A percentile compares a stretch with the other conserved stretches of the same genome.
These are phyloP conservation scores for Semaprochilodus insignis DNA, from an alignment of 2,797 vertebrate genomes.

Conservation along the genomic window DNA sequence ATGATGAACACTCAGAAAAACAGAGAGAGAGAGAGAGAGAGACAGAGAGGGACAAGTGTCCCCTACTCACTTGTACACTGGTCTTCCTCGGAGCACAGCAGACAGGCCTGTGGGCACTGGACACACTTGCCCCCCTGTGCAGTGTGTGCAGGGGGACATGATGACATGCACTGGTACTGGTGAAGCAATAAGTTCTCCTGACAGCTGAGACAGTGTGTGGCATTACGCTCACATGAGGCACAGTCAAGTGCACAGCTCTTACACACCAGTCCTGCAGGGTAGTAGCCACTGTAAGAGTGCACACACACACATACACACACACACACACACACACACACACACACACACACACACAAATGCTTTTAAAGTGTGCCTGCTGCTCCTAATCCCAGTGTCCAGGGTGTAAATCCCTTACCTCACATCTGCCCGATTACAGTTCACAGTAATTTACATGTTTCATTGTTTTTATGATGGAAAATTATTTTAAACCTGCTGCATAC, in stretches of 20 bases:
- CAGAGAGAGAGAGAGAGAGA: slow-evolving; percentile 26
- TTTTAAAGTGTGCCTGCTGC: not conserved
- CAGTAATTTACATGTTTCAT: no score
- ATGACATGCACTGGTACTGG: slow-evolving; percentile 75
- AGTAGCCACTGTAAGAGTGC: slow-evolving; percentile 68
- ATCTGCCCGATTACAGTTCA: no score
- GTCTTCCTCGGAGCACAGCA: slow-evolving; percentile 77
- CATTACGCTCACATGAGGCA: slow-evolving; percentile 79
- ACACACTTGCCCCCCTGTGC: slow-evolving; percentile 77
- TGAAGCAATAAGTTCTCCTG: slow-evolving; percentile 80
- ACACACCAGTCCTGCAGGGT: slow-evolving; percentile 73
- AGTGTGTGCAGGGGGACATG: slow-evolving; percentile 81
- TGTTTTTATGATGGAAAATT: no score
- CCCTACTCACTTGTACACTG: slow-evolving; percentile 84
- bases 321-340: slow-evolving; percentile 5
- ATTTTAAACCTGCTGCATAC: no score
- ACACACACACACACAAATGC: not conserved
- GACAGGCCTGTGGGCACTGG: slow-evolving; percentile 83
- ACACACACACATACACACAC: slow-evolving; percentile 6
- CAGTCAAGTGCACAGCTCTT: slow-evolving; percentile 80
- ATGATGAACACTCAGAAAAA: not conserved
- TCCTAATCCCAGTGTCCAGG: not conserved
- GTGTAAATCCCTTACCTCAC: no score
- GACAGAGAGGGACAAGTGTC: not conserved
- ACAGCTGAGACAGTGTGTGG: slow-evolving; percentile 85